phyloP scores from a whole-genome alignment of 1,140 invertebrate species.

The Parasteatoda tepidariorum region DNA sequence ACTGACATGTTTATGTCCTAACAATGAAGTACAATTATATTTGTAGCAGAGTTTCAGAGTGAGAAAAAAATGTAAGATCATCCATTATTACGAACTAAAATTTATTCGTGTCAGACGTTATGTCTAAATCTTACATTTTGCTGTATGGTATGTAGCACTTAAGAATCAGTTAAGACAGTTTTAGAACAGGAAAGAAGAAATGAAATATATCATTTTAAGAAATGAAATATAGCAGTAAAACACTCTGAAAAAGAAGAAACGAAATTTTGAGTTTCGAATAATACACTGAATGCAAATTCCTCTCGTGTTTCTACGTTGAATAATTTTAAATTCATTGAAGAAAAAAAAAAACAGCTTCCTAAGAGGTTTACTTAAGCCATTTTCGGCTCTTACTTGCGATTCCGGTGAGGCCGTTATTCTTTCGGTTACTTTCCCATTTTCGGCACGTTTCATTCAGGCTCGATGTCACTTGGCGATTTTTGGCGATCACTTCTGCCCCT shows the following conservation, averaged over 20 bases:
- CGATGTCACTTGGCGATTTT: constrained; percentile 40
- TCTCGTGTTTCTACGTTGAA: neutral
- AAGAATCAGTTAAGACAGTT: too few species aligned
- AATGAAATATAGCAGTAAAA: neutral
- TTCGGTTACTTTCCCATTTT: constrained; percentile 30
- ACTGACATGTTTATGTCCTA: too few species aligned
- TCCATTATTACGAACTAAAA: too few species aligned
- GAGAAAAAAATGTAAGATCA: too few species aligned
- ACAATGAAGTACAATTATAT: too few species aligned
- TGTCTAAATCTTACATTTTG: too few species aligned
- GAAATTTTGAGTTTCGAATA: neutral
- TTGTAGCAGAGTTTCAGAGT: too few species aligned
- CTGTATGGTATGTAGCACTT: too few species aligned
- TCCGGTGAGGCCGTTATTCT: constrained; percentile 28
- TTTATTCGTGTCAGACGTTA: too few species aligned
- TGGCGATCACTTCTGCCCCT: constrained; percentile 40
- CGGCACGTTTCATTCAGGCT: constrained; percentile 15
- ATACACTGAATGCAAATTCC: constrained; percentile 32
- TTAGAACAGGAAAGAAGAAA: too few species aligned
- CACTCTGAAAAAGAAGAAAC: constrained; percentile 8
- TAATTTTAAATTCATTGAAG: neutral
- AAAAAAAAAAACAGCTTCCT: constrained; percentile 17
- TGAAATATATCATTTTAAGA: neutral
- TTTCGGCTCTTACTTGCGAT: constrained; percentile 42
- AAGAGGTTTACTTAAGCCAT: constrained; percentile 47